Evolutionary conservation across 2,113 vertebrate species (phyloP).

Genomic region (Peucedramus taeniatus): DNA sequence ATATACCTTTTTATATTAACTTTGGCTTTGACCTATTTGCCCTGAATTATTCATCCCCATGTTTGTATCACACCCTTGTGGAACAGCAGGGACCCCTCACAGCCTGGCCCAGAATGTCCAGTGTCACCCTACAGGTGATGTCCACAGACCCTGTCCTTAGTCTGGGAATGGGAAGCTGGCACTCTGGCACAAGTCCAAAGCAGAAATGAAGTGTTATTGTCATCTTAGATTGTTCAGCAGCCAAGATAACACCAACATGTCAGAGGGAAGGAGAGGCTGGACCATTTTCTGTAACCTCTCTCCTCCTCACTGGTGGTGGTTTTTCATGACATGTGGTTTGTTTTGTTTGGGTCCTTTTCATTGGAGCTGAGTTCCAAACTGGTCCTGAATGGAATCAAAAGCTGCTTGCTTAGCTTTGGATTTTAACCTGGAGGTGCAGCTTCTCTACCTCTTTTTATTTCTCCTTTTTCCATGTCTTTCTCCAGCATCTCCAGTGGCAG

Average conservation of each 20-base stretch:
- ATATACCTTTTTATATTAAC: neutral
- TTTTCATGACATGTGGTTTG: neutral
- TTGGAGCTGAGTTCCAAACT: neutral
- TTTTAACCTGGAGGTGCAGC: neutral
- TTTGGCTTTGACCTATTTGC: neutral
- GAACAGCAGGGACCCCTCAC: neutral
- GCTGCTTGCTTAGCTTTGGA: neutral
- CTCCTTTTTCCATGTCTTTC: neutral
- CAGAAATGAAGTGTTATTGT: neutral
- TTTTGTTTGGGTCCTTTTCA: neutral
- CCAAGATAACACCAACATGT: neutral
- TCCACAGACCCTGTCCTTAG: neutral
- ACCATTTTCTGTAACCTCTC: neutral
- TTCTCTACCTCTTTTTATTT: neutral
- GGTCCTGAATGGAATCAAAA: neutral
- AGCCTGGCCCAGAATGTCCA: neutral
- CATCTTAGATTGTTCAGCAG: neutral
- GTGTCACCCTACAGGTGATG: neutral
- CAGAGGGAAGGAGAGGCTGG: neutral
- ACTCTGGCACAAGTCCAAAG: neutral
- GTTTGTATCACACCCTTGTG: neutral
- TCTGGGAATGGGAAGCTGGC: neutral
- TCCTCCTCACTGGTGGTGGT: neutral
- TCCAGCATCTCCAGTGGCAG: neutral
- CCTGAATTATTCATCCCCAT: neutral